Evolutionary conservation across 1,140 invertebrate species (phyloP).

Genomic region (Lepidotrigona ventralis): DNA sequence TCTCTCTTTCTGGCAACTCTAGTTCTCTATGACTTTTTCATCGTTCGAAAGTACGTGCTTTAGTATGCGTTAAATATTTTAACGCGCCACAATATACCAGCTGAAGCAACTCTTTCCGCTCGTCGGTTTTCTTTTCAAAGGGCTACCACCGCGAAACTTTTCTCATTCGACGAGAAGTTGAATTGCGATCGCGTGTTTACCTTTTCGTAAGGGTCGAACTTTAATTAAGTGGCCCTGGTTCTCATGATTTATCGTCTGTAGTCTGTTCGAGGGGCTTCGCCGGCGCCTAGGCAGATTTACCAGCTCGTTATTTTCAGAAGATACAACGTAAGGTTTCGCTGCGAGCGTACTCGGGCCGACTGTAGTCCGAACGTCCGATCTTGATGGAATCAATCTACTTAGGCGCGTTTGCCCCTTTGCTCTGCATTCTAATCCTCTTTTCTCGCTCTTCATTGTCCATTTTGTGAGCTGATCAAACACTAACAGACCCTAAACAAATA

Average conservation of each 20-base stretch:
- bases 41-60: neutral
- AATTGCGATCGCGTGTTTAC: slow-evolving; percentile 15
- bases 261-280: slow-evolving; percentile 22
- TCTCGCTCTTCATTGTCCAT: slow-evolving; percentile 33
- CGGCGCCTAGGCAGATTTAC: slow-evolving; percentile 13
- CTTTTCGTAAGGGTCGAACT: neutral
- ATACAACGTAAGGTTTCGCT: slow-evolving; percentile 29
- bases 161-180: slow-evolving; percentile 1
- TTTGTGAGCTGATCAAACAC: slow-evolving; percentile 58
- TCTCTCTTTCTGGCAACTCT: neutral
- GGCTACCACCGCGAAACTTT: neutral
- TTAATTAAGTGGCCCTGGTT: slow-evolving; percentile 17
- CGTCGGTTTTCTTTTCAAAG: neutral
- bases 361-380: slow-evolving; percentile 1
- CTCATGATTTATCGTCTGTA: slow-evolving; percentile 31
- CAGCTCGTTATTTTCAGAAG: slow-evolving; percentile 22
- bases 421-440: slow-evolving; percentile 53
- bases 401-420: slow-evolving; percentile 10
- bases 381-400: slow-evolving; percentile 63
- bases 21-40: neutral
- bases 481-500: slow-evolving; percentile 66
- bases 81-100: neutral
- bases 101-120: neutral
- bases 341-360: too few species aligned
- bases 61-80: slow-evolving; percentile 1